These are phyloP conservation scores for Tenthredo scrophulariae DNA, from an alignment of 2,888 invertebrate genomes.

Conservation along the genomic window DNA sequence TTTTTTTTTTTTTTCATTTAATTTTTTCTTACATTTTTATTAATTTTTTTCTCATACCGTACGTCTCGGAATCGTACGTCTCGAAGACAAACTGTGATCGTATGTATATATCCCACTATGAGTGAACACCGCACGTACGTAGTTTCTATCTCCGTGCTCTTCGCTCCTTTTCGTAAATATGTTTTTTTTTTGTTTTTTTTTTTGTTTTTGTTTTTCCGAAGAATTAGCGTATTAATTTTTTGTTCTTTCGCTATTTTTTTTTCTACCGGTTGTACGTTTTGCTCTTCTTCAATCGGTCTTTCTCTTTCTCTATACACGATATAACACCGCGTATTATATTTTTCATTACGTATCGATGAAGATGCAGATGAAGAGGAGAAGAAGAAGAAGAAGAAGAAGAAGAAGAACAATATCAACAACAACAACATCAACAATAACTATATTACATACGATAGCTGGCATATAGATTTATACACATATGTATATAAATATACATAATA, in stretches of 20 bases:
- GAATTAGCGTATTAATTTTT: background rate
- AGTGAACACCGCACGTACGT: conserved; percentile 1
- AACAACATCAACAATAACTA: background rate
- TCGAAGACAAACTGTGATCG: too few species aligned
- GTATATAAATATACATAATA: too few species aligned
- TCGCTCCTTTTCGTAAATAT: background rate
- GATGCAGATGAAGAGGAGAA: background rate
- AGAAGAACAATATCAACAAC: background rate
- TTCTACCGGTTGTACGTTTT: background rate
- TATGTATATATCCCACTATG: too few species aligned
- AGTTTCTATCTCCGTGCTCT: conserved; percentile 6
- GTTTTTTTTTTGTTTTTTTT: background rate
- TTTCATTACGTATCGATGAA: background rate
- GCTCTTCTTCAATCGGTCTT: too few species aligned
- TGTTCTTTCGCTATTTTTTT: background rate
- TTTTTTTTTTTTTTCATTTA: background rate
- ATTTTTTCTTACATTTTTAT: background rate
- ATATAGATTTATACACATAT: too few species aligned
- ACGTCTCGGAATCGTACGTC: too few species aligned
- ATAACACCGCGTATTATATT: background rate
- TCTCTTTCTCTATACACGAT: too few species aligned
- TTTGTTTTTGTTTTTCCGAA: background rate
- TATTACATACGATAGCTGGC: background rate
- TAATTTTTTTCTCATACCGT: too few species aligned
- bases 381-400: background rate